phyloP scores from a whole-genome alignment of 2,888 invertebrate genomes.

The Hetaerina titia region DNA sequence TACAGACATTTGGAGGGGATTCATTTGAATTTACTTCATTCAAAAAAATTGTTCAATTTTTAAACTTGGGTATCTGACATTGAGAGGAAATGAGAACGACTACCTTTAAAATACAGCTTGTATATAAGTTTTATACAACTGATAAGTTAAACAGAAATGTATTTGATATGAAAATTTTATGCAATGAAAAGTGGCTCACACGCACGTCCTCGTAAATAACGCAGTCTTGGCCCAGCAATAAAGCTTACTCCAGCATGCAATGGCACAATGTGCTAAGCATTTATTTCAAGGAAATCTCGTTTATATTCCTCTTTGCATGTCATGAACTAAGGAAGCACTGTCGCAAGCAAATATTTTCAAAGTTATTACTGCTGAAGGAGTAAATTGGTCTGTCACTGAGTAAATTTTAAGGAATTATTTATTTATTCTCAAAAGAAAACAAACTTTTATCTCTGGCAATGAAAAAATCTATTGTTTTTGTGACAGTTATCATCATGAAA shows the following conservation, averaged over 20 bases:
- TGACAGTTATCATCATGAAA: not conserved
- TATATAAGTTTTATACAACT: not conserved
- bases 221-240: not conserved
- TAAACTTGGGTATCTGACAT: not conserved
- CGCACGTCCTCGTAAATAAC: not conserved
- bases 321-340: not conserved
- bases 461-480: not conserved
- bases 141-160: not conserved
- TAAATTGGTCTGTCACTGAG: not conserved
- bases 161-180: not conserved
- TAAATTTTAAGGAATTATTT: not conserved
- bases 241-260: conserved; percentile 18
- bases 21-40: too few relatives aligned
- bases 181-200: not conserved
- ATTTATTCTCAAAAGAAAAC: not conserved
- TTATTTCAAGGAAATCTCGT: conserved; percentile 31
- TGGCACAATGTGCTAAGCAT: not conserved
- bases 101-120: not conserved
- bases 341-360: not conserved
- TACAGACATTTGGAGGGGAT: too few relatives aligned
- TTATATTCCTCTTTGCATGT: conserved; percentile 2
- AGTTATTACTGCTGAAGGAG: conserved; percentile 17
- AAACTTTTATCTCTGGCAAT: not conserved
- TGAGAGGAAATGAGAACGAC: not conserved
- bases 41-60: not conserved